Evolutionary conservation across 1,140 invertebrate species (phyloP).

Genomic region (Apocrypta bakeri): DNA sequence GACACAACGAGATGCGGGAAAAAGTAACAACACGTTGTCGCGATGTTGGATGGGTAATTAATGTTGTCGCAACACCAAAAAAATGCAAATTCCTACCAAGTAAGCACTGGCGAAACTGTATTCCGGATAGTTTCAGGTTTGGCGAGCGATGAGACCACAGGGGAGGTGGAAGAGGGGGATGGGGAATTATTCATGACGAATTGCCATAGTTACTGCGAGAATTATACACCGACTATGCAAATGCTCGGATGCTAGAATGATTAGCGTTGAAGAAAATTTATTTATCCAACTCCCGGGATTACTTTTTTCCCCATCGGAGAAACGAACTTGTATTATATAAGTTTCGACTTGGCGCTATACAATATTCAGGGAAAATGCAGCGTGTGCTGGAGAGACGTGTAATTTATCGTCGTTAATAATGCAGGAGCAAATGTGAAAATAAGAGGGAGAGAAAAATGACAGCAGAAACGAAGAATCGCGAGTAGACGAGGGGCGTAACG

Average conservation of each 20-base stretch:
- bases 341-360: neutral
- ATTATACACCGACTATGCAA: neutral
- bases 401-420: constrained; percentile 43
- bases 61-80: neutral
- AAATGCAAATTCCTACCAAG: neutral
- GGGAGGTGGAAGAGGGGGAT: too few relatives aligned
- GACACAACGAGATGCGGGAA: neutral
- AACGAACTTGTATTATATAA: neutral
- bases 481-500: constrained; percentile 68
- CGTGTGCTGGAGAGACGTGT: neutral
- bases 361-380: too few relatives aligned
- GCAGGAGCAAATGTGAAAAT: constrained; percentile 21
- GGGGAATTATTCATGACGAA: neutral
- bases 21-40: neutral
- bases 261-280: neutral
- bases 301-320: neutral
- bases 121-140: neutral
- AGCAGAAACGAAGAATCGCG: constrained; percentile 68
- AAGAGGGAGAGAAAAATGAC: constrained; percentile 47
- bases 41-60: neutral
- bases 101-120: neutral
- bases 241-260: neutral
- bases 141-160: neutral
- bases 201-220: neutral
- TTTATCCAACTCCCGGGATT: neutral